These are phyloP conservation scores for Empis stercorea DNA, from an alignment of 2,888 invertebrate genomes.

Conservation along the genomic window DNA sequence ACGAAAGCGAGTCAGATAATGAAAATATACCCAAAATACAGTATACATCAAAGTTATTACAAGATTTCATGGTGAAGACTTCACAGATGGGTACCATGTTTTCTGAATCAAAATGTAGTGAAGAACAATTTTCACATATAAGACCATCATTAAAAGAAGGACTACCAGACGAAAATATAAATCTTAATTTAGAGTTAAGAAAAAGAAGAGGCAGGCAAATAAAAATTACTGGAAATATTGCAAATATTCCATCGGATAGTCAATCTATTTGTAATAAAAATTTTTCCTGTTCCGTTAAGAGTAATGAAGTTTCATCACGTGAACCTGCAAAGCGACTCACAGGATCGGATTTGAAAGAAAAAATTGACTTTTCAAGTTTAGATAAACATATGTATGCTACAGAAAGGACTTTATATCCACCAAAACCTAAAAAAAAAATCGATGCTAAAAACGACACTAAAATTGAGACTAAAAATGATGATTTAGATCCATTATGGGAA, in stretches of 20 bases:
- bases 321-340: background rate
- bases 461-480: slow-evolving; percentile 40
- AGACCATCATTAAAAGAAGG: slow-evolving; percentile 2
- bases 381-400: slow-evolving; percentile 58
- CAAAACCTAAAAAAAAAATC: slow-evolving; percentile 36
- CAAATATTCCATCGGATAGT: too few species aligned
- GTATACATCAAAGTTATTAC: slow-evolving; percentile 60
- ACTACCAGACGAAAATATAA: slow-evolving; percentile 19
- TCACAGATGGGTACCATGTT: slow-evolving; percentile 48
- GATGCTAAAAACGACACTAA: background rate
- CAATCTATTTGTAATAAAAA: too few species aligned
- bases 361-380: slow-evolving; percentile 39
- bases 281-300: too few species aligned
- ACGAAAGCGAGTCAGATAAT: slow-evolving; percentile 58
- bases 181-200: slow-evolving; percentile 36
- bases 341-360: background rate
- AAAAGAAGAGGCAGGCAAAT: background rate
- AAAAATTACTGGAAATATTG: too few species aligned
- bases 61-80: slow-evolving; percentile 71
- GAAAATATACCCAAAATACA: slow-evolving; percentile 40
- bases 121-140: slow-evolving; percentile 24
- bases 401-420: slow-evolving; percentile 64
- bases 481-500: slow-evolving; percentile 49
- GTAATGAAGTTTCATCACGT: too few species aligned
- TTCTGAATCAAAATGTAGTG: slow-evolving; percentile 19